Evolutionary conservation across 2,888 invertebrate species (phyloP), one percentile per base, ranked within the genome.

Genomic region (Dendrolimus pini): DNA sequence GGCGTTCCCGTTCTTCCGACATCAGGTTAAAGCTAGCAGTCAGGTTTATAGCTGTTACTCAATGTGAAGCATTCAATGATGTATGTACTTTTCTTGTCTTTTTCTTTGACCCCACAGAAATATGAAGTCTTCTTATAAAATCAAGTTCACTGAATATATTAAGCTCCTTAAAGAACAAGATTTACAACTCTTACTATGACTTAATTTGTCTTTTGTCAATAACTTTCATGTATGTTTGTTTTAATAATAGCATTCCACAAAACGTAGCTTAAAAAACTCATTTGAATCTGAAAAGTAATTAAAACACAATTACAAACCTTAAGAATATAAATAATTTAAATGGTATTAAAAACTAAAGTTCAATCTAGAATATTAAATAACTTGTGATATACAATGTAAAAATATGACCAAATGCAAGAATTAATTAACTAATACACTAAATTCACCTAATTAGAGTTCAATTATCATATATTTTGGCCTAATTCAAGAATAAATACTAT

Each of bases 1-100:
- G 78, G 72, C 73, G 71, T 70, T 75, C 83, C 85, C 82, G 86
- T 88, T 81, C 75, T 77, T 81, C 79, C 87, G 90, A 89, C 90
- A 90, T 90, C 77, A 89, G 90, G 89, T 80, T 81, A 69, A 75
- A 66, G 65, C 71, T 78, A 67, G 56, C 64, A 67, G 66, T 30
- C 9, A 47, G 47, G 10, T 47, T 47, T 47, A 9, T 2, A 47
- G 8, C 47, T 47, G 30, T 30, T 3, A 30, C 30, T 30, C 30
- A 30, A 30, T 30, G 47, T 47, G 47, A 47, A 8, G 47, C 8
- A 9, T 47, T 7, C 12, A 47, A 47, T 47, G 47, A 9, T 47
- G 7, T 47, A 12, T 10, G 8, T 47, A 2, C 2, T 47, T 47
- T 47, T 47, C 2, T 47, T 47, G 47, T 9, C 6, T 30, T 30